A percentile compares a stretch with the other conserved stretches of the same genome.
Evolutionary conservation across 2,888 invertebrate species (phyloP).

Genomic region (Hyalella azteca): DNA sequence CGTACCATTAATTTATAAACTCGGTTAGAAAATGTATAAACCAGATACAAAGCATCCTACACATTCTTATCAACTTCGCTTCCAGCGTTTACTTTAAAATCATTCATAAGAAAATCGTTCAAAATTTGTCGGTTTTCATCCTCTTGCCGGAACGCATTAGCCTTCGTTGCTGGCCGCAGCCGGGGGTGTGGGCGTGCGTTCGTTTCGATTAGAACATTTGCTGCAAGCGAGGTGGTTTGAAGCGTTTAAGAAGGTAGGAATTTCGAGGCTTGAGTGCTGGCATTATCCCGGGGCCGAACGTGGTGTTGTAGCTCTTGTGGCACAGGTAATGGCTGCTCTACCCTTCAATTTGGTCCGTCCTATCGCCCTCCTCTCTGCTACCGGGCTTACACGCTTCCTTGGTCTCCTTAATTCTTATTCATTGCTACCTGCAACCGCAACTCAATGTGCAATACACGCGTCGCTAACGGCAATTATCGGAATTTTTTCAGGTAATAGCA

Average conservation of each 20-base stretch:
- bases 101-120: no score
- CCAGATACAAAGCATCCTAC: no score
- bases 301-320: slow-evolving; percentile 35
- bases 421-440: neutral
- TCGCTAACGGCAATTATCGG: no score
- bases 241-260: slow-evolving; percentile 21
- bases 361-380: slow-evolving; percentile 16
- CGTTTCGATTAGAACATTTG: neutral
- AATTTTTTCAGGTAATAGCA: no score
- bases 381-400: slow-evolving; percentile 9
- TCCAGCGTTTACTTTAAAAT: no score
- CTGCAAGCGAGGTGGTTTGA: neutral
- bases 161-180: no score
- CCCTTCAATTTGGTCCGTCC: slow-evolving; percentile 30
- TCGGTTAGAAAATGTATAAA: no score
- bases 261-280: slow-evolving; percentile 28
- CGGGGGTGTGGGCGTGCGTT: slow-evolving; percentile 1
- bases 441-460: neutral
- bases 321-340: slow-evolving; percentile 26
- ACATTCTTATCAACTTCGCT: no score
- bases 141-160: no score
- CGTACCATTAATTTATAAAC: no score
- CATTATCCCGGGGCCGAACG: slow-evolving; percentile 36
- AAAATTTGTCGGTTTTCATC: no score
- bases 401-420: neutral